Conservation (phyloP, 2,797 vertebrate species). For the Protosalanx chinensis region DNA sequence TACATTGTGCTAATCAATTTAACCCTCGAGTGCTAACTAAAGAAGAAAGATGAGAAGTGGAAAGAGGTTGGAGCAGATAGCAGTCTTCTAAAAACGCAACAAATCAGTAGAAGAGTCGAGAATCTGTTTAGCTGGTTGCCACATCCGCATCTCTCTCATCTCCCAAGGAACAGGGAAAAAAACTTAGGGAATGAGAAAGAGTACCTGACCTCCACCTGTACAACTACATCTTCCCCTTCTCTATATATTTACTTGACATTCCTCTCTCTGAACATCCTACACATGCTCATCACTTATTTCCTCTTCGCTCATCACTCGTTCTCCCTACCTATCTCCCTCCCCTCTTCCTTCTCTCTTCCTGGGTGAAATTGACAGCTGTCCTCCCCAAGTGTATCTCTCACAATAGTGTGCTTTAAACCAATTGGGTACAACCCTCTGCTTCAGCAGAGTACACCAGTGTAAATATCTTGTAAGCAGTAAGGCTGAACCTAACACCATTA, state of each 20-base stretch:
- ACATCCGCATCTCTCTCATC: too few relatives aligned
- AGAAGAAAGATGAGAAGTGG: not conserved
- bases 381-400: too few relatives aligned
- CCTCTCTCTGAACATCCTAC: not conserved
- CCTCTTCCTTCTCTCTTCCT: too few relatives aligned
- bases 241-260: not conserved
- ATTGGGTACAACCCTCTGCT: too few relatives aligned
- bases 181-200: too few relatives aligned
- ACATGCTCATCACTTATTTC: conserved; percentile 11
- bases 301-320: conserved; percentile 14
- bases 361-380: too few relatives aligned
- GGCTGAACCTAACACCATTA: conserved; percentile 53
- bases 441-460: conserved; percentile 9
- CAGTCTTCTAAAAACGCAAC: too few relatives aligned
- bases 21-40: not conserved
- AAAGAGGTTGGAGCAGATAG: not conserved
- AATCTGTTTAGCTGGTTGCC: too few relatives aligned
- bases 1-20: conserved; percentile 28
- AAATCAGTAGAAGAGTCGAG: too few relatives aligned
- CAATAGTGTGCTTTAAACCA: too few relatives aligned
- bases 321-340: not conserved
- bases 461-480: conserved; percentile 25
- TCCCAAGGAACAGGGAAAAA: too few relatives aligned
- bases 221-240: conserved; percentile 7
- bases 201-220: not conserved